Percentiles rank a stretch among this genome's conserved stretches.
These are phyloP conservation scores for Paramormyrops hopkinsi DNA, from an alignment of 2,797 vertebrate species.

Conservation along the genomic window DNA sequence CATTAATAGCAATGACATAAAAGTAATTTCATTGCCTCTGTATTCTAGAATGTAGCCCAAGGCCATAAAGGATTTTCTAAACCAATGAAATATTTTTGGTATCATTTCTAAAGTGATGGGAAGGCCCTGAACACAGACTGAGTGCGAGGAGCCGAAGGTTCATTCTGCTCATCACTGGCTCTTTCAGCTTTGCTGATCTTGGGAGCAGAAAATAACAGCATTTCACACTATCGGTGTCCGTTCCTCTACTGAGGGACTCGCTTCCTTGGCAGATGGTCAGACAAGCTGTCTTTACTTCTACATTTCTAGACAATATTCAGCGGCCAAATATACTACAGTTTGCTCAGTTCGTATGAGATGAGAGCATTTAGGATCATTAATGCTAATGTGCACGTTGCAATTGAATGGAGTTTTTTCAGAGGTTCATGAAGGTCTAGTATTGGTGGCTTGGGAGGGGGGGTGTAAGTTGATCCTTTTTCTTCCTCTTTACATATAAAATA, in stretches of 20 bases:
- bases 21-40: background rate
- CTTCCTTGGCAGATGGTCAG: background rate
- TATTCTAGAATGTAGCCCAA: background rate
- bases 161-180: conserved; percentile 16
- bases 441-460: background rate
- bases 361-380: background rate
- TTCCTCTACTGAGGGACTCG: background rate
- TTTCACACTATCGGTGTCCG: background rate
- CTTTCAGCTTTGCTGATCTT: background rate
- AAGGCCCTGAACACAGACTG: background rate
- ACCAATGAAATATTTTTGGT: conserved; percentile 40
- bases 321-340: background rate
- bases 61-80: conserved; percentile 47
- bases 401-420: background rate
- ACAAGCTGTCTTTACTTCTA: background rate
- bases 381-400: background rate
- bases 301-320: background rate
- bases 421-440: background rate
- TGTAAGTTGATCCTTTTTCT: conserved; percentile 19
- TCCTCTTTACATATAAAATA: conserved; percentile 43
- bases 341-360: background rate
- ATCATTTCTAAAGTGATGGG: conserved; percentile 22
- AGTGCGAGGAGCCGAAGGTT: background rate
- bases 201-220: background rate
- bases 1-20: background rate